phyloP scores from a whole-genome alignment of 2,113 vertebrate genomes.

The Pungitius pungitius region DNA sequence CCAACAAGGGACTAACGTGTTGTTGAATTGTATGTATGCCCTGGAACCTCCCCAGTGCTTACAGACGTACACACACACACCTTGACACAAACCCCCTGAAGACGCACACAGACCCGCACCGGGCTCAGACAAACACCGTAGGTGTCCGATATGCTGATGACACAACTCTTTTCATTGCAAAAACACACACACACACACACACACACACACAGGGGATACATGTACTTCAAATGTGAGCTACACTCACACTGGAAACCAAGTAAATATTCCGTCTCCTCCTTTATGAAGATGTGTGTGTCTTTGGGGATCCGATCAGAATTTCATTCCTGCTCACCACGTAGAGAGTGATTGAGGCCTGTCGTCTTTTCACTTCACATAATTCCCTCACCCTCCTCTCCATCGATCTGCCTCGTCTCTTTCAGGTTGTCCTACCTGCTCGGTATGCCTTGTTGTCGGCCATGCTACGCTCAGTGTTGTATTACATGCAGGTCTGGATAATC shows the following conservation, averaged over 20 bases:
- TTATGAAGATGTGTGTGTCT: slow-evolving; percentile 34
- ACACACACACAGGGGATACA: no score
- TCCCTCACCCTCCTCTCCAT: slow-evolving; percentile 20
- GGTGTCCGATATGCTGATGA: fast-evolving
- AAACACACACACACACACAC: background rate
- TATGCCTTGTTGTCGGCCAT: background rate
- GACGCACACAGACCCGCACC: background rate
- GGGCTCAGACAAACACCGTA: background rate
- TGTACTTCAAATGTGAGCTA: background rate
- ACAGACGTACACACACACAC: slow-evolving; percentile 18
- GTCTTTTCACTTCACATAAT: slow-evolving; percentile 19
- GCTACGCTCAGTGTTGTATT: background rate
- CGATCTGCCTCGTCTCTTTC: background rate
- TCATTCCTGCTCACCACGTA: slow-evolving; percentile 25
- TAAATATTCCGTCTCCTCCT: slow-evolving; percentile 10
- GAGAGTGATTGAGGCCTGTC: slow-evolving; percentile 50
- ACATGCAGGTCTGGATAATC: background rate
- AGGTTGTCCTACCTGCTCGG: background rate
- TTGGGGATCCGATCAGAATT: slow-evolving; percentile 53
- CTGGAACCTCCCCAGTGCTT: slow-evolving; percentile 38
- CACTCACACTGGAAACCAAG: background rate
- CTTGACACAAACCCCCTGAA: background rate
- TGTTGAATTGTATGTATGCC: slow-evolving; percentile 49
- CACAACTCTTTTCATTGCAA: background rate
- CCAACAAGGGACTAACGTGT: slow-evolving; percentile 47